Percentiles rank a stretch among this genome's conserved stretches.
Conservation (phyloP, 2,888 invertebrate species). For the Lycia hirtaria region DNA sequence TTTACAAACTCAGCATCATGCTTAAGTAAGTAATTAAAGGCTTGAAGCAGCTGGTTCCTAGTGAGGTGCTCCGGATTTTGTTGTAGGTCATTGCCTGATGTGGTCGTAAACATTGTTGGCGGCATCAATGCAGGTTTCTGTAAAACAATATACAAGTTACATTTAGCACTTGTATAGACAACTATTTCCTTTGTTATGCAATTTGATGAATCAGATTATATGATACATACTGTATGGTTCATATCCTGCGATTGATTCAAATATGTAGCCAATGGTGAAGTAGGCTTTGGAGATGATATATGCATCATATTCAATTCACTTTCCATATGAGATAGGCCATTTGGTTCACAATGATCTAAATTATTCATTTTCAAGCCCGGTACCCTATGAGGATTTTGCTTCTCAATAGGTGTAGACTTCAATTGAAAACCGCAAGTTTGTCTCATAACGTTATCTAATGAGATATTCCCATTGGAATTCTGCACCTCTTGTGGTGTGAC, state of each 20-base stretch:
- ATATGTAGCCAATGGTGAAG: slow-evolving; percentile 85
- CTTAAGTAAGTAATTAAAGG: slow-evolving; percentile 93
- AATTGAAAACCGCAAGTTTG: slow-evolving; percentile 70
- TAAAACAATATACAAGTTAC: slow-evolving; percentile 37
- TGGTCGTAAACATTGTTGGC: slow-evolving; percentile 93
- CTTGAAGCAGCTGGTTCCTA: slow-evolving; percentile 94
- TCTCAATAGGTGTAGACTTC: slow-evolving; percentile 77
- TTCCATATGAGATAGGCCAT: slow-evolving; percentile 77
- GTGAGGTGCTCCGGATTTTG: slow-evolving; percentile 90
- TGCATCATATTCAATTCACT: slow-evolving; percentile 83
- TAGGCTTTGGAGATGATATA: slow-evolving; percentile 81
- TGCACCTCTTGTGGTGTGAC: slow-evolving; percentile 88
- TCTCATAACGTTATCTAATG: slow-evolving; percentile 43
- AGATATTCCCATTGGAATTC: slow-evolving; percentile 68
- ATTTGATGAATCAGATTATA: background rate
- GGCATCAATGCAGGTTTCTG: slow-evolving; percentile 92
- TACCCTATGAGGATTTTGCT: slow-evolving; percentile 71
- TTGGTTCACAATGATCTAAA: slow-evolving; percentile 64
- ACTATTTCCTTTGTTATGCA: background rate
- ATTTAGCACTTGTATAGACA: background rate
- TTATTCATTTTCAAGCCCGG: slow-evolving; percentile 60
- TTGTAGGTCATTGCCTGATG: slow-evolving; percentile 77
- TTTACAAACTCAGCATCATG: slow-evolving; percentile 95
- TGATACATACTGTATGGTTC: slow-evolving; percentile 61
- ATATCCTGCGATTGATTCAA: slow-evolving; percentile 80